phyloP scores from a whole-genome alignment of 2,113 vertebrate genomes.

The Festucalex cinctus region DNA sequence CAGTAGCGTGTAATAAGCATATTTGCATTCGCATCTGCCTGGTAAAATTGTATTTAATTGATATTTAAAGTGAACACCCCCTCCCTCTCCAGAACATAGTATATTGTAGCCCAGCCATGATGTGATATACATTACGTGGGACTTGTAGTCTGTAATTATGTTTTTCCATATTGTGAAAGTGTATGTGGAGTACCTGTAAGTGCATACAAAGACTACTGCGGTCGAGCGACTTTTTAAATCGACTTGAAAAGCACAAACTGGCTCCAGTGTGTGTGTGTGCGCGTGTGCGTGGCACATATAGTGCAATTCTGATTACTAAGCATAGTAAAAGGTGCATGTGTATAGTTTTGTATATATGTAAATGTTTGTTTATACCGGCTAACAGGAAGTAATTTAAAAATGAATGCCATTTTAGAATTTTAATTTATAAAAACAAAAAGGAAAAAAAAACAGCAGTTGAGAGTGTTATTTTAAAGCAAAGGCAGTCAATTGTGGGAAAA shows the following conservation, averaged over 20 bases:
- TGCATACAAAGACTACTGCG: constrained; percentile 46
- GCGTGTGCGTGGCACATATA: constrained; percentile 45
- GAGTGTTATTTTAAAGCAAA: constrained; percentile 72
- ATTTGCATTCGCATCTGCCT: too few species aligned
- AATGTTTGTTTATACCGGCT: constrained; percentile 73
- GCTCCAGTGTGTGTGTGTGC: constrained; percentile 11
- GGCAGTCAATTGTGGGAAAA: constrained; percentile 56
- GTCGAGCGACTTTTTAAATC: constrained; percentile 23
- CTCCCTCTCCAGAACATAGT: not conserved
- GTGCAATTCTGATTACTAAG: constrained; percentile 48
- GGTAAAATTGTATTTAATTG: too few species aligned
- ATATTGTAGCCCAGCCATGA: constrained; percentile 40
- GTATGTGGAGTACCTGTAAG: constrained; percentile 27
- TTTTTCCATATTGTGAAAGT: constrained; percentile 72
- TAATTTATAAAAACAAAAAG: constrained; percentile 64
- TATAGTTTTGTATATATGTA: constrained; percentile 76
- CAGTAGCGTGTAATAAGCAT: too few species aligned
- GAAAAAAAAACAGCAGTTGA: constrained; percentile 54
- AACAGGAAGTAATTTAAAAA: constrained; percentile 72
- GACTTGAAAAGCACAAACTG: constrained; percentile 12
- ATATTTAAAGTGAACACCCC: too few species aligned
- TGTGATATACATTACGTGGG: constrained; percentile 32
- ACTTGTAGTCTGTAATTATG: constrained; percentile 44
- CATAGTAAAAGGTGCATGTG: constrained; percentile 68
- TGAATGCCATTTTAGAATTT: constrained; percentile 72